Evolutionary conservation across 2,797 vertebrate species (phyloP), one percentile per base, ranked within the genome.

Genomic region (Oreonectes daqikongensis): DNA sequence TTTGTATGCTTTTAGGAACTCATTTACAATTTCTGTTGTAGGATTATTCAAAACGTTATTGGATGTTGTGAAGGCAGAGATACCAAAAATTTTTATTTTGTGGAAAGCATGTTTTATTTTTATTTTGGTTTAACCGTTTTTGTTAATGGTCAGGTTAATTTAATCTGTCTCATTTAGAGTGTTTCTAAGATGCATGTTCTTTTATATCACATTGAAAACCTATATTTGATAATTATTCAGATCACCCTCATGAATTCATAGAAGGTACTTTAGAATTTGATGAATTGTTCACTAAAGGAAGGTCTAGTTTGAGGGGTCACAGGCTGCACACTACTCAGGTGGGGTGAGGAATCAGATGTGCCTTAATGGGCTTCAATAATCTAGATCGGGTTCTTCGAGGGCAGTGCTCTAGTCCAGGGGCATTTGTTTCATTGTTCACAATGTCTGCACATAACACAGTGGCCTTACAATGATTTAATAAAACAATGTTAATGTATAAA

Each of bases 371-470:
- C 53, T 9, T 52, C 65, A 1, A 20, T 50, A 77, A 70, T 77
- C 50, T 69, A 84, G 82, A 67, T 57, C 65, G 61, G 75, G 68
- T 72, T 79, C 57, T 40, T 67, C 68, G 74, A 66, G 71, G 77
- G 75, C 75, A 82, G 75, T 61, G 66, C 52, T 66, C 72, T 83
- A 69, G 55, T 60, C 69, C 63, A 48, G 83, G 81, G 60, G 55
- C 55, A 59, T 30, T 59, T 59, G 57, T 17, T 30, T 30, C 7
- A 17, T 46, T 53, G n/a, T 55, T 26, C 12, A 26, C 52, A 30
- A 59, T 30, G 26, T 59, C 28, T 30, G 57, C 26, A 30, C 57
- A 59, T 24, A 26, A 57, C 53, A 26, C 15, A 59, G 57, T 59
- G 57, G 57, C 57, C 57, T 59, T 59, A 59, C 2, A 18, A 59